These are phyloP conservation scores for Sebastiscus albofasciatus DNA, from an alignment of 2,797 vertebrate species.

Conservation along the genomic window DNA sequence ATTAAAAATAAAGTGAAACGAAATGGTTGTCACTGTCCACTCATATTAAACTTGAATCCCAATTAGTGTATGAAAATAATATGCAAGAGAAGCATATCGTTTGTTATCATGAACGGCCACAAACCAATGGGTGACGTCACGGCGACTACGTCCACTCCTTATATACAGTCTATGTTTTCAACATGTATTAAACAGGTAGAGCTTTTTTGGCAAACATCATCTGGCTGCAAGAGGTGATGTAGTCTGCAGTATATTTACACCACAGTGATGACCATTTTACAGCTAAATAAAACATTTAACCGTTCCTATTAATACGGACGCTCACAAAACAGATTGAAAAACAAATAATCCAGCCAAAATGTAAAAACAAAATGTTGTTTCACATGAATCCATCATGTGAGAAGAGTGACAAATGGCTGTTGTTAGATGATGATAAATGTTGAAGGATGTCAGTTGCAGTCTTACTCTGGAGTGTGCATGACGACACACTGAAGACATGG, in stretches of 20 bases:
- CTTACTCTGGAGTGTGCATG: conserved; percentile 11
- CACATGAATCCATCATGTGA: background rate
- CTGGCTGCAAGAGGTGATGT: background rate
- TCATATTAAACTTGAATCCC: no score
- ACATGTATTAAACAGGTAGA: background rate
- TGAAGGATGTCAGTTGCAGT: conserved; percentile 36
- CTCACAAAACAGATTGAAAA: background rate
- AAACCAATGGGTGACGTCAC: no score
- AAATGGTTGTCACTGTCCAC: no score
- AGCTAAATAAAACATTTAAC: background rate
- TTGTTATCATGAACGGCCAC: no score
- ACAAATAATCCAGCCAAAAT: background rate
- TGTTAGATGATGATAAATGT: conserved; percentile 34
- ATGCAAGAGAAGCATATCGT: no score
- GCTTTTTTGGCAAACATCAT: background rate
- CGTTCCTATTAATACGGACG: background rate
- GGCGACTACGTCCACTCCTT: no score
- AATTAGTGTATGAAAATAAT: no score
- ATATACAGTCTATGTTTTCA: background rate
- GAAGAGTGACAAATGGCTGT: conserved; percentile 1
- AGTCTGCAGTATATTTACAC: background rate
- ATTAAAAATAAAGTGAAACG: no score
- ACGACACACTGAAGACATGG: conserved; percentile 14
- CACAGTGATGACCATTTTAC: background rate
- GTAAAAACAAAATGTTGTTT: background rate